Base-by-base conservation (phyloP, 2,888 invertebrate genomes). In the Kryphioiulus occultus region DNA sequence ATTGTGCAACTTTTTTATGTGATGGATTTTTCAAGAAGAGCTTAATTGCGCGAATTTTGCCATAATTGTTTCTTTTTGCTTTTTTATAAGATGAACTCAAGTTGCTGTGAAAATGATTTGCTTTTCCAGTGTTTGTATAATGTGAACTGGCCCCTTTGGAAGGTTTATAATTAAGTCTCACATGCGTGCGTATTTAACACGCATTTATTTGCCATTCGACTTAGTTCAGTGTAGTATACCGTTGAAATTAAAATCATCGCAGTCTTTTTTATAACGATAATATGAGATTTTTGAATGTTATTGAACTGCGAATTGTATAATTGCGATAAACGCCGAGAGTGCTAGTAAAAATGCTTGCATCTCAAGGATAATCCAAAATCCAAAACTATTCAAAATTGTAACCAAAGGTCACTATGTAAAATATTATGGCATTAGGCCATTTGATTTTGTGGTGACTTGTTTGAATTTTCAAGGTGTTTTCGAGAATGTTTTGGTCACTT, bases 41-140 rank as follows among this genome's bases (percentile, higher is more conserved):
- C n/a, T n/a, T 53, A 4, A 53, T 53, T 53, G 53, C 53, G 53
- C 53, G 53, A 53, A 53, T 53, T 53, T 53, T 53, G 53, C 53
- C 53, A 53, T 53, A 53, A 53, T 53, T 53, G 53, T n/a, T 53
- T 53, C n/a, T 53, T 53, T 53, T 53, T 53, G 53, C 53, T 53
- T 53, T 53, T 53, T 53, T 53, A 53, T 53, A 53, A 53, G 53
- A 53, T 53, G 53, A 53, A 53, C 53, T 53, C 53, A n/a, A 53
- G n/a, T n/a, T 53, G 53, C 53, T 53, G 53, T 53, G 53, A n/a
- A 53, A 53, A 53, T 53, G 53, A n/a, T 53, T 53, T 47, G 17
- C 47, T 47, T 47, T 47, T n/a, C 53, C 53, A 53, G 53, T n/a
- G 53, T 53, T n/a, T 53, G 53, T 53, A 53, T 53, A n/a, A 53